Evolutionary conservation across 2,113 vertebrate genomes (phyloP).

Genomic region (Rhea pennata): DNA sequence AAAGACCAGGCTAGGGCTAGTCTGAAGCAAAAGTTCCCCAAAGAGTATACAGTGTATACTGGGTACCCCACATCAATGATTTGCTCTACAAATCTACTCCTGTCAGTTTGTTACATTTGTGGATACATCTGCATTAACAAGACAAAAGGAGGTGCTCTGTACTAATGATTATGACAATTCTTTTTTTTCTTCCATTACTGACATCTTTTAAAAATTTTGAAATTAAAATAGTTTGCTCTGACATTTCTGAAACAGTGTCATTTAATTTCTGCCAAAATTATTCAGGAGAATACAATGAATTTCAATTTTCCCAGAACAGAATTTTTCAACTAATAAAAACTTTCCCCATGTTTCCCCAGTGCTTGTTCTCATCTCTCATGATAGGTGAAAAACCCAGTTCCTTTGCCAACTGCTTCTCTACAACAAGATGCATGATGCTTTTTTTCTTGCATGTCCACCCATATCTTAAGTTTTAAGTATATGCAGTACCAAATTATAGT

Average conservation of each 20-base stretch:
- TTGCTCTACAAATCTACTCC: neutral
- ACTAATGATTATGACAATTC: neutral
- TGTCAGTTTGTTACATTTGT: neutral
- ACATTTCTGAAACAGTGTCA: neutral
- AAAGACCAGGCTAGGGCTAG: neutral
- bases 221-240: neutral
- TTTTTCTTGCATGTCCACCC: no score
- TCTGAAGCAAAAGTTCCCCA: neutral
- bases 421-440: neutral
- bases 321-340: neutral
- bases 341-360: neutral
- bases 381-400: neutral
- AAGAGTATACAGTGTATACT: accelerated
- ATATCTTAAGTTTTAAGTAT: neutral
- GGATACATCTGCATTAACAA: neutral
- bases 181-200: neutral
- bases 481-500: neutral
- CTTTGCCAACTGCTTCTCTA: neutral
- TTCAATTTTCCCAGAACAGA: neutral
- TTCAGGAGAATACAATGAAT: neutral
- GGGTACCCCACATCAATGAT: accelerated
- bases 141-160: neutral
- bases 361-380: neutral
- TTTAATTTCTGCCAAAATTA: neutral
- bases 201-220: neutral